These are phyloP conservation scores for Parelbella ahira DNA, from an alignment of 2,888 invertebrate species.

Conservation along the genomic window DNA sequence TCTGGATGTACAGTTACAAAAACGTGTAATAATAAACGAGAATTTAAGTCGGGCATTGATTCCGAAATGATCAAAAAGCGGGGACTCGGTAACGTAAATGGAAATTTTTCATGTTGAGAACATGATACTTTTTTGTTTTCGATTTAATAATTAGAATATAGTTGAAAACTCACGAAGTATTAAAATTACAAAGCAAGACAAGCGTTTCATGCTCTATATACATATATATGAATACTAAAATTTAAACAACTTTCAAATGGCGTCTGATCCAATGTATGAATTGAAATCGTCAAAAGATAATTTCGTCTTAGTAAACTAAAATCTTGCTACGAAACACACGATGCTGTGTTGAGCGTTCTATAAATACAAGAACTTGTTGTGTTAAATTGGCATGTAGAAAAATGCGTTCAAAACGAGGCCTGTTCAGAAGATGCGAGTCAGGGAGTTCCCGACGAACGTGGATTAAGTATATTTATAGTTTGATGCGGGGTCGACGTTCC, in stretches of 20 bases:
- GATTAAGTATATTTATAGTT: conserved; percentile 73
- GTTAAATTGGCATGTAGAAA: conserved; percentile 26
- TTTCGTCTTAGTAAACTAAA: too few species aligned
- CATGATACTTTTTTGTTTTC: too few species aligned
- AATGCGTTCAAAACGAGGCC: conserved; percentile 23
- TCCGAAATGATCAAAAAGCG: conserved; percentile 8
- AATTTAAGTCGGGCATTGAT: conserved; percentile 12
- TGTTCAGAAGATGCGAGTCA: conserved; percentile 32
- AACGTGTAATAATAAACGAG: conserved; percentile 9
- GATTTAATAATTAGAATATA: too few species aligned
- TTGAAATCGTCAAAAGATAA: not conserved
- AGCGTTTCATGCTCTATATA: too few species aligned
- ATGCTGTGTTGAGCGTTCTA: conserved; percentile 18
- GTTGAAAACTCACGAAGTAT: too few species aligned
- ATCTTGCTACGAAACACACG: conserved; percentile 8
- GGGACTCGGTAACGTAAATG: not conserved
- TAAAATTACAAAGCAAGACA: too few species aligned
- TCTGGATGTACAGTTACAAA: conserved; percentile 14
- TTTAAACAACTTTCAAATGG: too few species aligned
- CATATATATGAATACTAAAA: too few species aligned
- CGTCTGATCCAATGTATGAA: too few species aligned
- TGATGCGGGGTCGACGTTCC: conserved; percentile 73
- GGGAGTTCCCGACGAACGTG: conserved; percentile 49
- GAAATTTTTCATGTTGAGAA: too few species aligned
- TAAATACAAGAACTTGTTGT: conserved; percentile 23